These are phyloP conservation scores for Cyclopterus lumpus DNA, from an alignment of 2,797 vertebrate species.

Conservation along the genomic window DNA sequence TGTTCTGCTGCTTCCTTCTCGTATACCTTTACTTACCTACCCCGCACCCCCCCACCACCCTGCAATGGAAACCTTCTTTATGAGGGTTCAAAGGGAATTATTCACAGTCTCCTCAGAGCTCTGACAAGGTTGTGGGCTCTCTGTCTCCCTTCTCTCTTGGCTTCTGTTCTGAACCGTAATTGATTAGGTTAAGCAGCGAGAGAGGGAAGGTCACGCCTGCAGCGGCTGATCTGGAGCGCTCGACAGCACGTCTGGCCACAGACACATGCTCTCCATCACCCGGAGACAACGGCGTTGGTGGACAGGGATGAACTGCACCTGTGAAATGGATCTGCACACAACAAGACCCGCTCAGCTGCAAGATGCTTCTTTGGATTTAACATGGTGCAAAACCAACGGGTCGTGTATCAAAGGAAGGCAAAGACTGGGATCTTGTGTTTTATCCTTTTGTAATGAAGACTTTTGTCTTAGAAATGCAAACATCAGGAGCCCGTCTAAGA, in stretches of 20 bases:
- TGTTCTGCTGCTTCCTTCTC: constrained; percentile 32
- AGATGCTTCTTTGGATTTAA: not conserved
- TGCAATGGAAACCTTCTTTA: constrained; percentile 75
- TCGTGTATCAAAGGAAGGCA: not conserved
- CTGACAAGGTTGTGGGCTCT: constrained; percentile 81
- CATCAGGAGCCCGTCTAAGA: constrained; percentile 18
- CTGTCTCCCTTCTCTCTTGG: constrained; percentile 75
- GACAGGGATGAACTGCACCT: constrained; percentile 48
- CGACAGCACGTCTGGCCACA: constrained; percentile 60
- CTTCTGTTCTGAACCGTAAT: constrained; percentile 86
- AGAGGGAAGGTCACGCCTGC: constrained; percentile 80
- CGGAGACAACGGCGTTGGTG: constrained; percentile 47
- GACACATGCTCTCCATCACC: constrained; percentile 78
- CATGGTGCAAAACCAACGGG: not conserved
- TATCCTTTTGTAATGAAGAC: constrained; percentile 14
- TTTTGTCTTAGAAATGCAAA: constrained; percentile 27
- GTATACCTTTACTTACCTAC: constrained; percentile 46
- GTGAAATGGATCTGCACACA: constrained; percentile 46
- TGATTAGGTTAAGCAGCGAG: constrained; percentile 86
- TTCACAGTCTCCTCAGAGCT: constrained; percentile 83
- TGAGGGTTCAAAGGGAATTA: constrained; percentile 83
- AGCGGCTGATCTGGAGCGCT: constrained; percentile 69
- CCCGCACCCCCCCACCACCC: constrained; percentile 18
- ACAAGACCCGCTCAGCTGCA: constrained; percentile 29
- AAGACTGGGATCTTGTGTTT: not conserved